Base-by-base conservation (phyloP, 2,113 vertebrate species). In the Percina caprodes region DNA sequence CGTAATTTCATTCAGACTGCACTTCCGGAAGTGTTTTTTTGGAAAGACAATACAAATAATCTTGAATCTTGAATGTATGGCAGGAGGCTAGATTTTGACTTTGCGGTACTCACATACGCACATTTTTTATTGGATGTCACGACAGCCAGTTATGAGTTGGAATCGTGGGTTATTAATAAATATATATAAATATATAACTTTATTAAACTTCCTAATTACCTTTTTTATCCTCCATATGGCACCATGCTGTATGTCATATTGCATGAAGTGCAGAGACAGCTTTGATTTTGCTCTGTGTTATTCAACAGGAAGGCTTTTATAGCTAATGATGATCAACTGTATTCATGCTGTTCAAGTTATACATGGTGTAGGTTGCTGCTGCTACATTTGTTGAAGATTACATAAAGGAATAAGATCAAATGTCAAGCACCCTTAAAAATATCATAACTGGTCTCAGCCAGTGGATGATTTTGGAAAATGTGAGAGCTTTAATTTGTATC, bases 251-350 rank as follows among this genome's bases (percentile, higher is more conserved):
- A 1, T 60, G 77, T 61, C 74, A 78, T 24, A 49, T 79, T 52
- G 79, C 55, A 82, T 65, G 74, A 84, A 30, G 51, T 79, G 67
- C 71, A 60, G 61, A 59, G 51, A 71, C 54, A 58, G 46, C 56
- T n/a, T 70, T 74, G 62, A 61, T 68, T 63, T 45, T 45, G 30
- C 59, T 72, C 56, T 59, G 65, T 61, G 33, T 45, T 52, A 33
- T 61, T 19, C 51, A 24, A 46, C 80, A 75, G 65, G 19, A 19
- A n/a, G 68, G 58, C 65, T 73, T 78, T 59, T 42, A 4, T 5
- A 54, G 66, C 35, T 2, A 15, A 54, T 66, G 45, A 39, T 19
- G 15, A 74, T 71, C 71, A 54, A 45, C 39, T 21, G 48, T 24
- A 2, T 35, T 63, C 16, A 23, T 58, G 56, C 71, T 63, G 19